Conservation (phyloP, 2,797 vertebrate genomes). For the Acropternis orthonyx region DNA sequence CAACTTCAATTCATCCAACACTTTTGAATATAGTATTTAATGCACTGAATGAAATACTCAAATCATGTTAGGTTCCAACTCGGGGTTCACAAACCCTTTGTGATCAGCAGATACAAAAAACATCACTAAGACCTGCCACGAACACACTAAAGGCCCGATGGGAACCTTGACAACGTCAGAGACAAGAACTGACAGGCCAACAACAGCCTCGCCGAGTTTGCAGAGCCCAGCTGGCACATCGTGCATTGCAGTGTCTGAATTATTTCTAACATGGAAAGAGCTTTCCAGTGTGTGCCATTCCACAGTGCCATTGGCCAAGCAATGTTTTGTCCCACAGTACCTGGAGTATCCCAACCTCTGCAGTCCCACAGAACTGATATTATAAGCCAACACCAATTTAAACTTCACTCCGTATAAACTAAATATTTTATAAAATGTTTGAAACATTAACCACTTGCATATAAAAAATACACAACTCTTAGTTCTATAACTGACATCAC, state of each 20-base stretch:
- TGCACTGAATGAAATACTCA: background rate
- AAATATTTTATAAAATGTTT: background rate
- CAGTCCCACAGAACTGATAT: background rate
- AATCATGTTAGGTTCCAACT: background rate
- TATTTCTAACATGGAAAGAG: background rate
- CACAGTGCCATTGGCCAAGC: background rate
- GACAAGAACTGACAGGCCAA: rapidly evolving
- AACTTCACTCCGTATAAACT: background rate
- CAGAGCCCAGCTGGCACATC: background rate
- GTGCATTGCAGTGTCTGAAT: background rate
- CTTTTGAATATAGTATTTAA: background rate
- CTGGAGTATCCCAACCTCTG: background rate
- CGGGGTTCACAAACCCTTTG: background rate
- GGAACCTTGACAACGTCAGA: rapidly evolving
- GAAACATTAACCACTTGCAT: background rate
- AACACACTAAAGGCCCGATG: background rate
- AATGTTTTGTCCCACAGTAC: background rate
- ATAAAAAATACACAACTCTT: background rate
- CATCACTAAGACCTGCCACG: background rate
- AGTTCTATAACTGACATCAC: background rate
- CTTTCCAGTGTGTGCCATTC: background rate
- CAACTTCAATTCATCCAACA: background rate
- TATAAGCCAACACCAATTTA: background rate
- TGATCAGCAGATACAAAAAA: background rate
- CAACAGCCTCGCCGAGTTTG: background rate